Percentiles rank a stretch among this genome's conserved stretches.
These are phyloP conservation scores for Helicoverpa zea DNA, from an alignment of 1,140 invertebrate species.

Conservation along the genomic window DNA sequence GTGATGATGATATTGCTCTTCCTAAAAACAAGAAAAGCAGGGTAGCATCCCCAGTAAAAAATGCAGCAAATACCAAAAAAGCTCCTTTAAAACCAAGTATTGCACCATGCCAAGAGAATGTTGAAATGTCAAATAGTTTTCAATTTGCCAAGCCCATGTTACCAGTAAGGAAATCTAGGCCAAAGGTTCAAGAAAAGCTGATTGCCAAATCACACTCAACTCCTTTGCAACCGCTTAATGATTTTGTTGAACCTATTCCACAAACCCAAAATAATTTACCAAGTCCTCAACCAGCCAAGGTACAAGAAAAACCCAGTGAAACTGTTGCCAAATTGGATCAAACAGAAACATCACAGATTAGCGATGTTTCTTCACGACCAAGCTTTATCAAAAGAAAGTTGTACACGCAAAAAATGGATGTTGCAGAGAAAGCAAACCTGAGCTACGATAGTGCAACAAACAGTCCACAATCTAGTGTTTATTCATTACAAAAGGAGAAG, in stretches of 20 bases:
- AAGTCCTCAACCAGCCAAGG: slow-evolving; percentile 7
- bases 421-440: slow-evolving; percentile 70
- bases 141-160: slow-evolving; percentile 72
- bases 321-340: slow-evolving; percentile 32
- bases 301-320: slow-evolving; percentile 50
- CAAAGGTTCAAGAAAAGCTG: slow-evolving; percentile 61
- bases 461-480: slow-evolving; percentile 70
- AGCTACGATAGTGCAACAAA: slow-evolving; percentile 61
- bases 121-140: slow-evolving; percentile 60
- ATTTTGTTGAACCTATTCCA: slow-evolving; percentile 8
- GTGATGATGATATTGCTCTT: slow-evolving; percentile 50
- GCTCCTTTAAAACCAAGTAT: slow-evolving; percentile 31
- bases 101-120: slow-evolving; percentile 28
- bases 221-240: slow-evolving; percentile 17
- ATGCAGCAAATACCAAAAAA: slow-evolving; percentile 38
- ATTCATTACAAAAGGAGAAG: slow-evolving; percentile 66
- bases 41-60: slow-evolving; percentile 46
- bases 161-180: slow-evolving; percentile 61
- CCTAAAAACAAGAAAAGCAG: slow-evolving; percentile 59
- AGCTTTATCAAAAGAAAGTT: slow-evolving; percentile 82
- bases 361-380: slow-evolving; percentile 73
- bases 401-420: slow-evolving; percentile 79
- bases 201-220: slow-evolving; percentile 37
- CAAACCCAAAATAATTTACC: slow-evolving; percentile 38
- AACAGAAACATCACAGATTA: slow-evolving; percentile 54